These are phyloP conservation scores for Drosophila sturtevanti DNA, from an alignment of 1,140 invertebrate genomes.

Conservation along the genomic window DNA sequence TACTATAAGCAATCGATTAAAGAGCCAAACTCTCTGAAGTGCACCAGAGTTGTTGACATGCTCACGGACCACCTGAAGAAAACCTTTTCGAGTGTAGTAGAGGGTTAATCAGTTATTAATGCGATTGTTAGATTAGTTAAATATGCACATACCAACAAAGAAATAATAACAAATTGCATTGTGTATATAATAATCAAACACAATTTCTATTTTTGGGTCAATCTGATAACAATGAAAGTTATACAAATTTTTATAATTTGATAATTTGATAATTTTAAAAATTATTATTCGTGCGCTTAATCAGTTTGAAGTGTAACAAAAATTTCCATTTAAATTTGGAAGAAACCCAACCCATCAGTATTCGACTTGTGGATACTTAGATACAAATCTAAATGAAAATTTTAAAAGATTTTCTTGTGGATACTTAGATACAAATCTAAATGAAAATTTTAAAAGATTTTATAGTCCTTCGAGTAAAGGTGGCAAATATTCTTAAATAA, in stretches of 20 bases:
- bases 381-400: too few relatives aligned
- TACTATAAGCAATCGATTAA: slow-evolving; percentile 75
- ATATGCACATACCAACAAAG: not conserved
- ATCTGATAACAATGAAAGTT: not conserved
- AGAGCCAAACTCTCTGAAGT: slow-evolving; percentile 85
- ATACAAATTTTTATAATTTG: not conserved
- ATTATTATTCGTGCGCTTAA: not conserved
- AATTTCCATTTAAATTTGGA: not conserved
- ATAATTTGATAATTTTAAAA: not conserved
- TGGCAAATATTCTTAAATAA: too few relatives aligned
- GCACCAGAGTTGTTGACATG: slow-evolving; percentile 48
- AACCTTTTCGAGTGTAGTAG: slow-evolving; percentile 28
- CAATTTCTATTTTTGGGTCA: not conserved
- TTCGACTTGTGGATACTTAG: too few relatives aligned
- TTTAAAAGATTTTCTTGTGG: too few relatives aligned
- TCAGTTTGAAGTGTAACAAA: not conserved
- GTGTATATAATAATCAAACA: not conserved
- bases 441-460: too few relatives aligned
- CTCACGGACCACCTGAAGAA: slow-evolving; percentile 18
- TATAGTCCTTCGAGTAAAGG: too few relatives aligned
- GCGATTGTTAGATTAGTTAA: not conserved
- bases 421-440: too few relatives aligned
- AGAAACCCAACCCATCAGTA: too few relatives aligned
- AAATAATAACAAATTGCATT: not conserved
- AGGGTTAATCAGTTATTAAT: not conserved